Evolutionary conservation across 2,888 invertebrate genomes (phyloP).

Genomic region (Chrysotoxum bicinctum): DNA sequence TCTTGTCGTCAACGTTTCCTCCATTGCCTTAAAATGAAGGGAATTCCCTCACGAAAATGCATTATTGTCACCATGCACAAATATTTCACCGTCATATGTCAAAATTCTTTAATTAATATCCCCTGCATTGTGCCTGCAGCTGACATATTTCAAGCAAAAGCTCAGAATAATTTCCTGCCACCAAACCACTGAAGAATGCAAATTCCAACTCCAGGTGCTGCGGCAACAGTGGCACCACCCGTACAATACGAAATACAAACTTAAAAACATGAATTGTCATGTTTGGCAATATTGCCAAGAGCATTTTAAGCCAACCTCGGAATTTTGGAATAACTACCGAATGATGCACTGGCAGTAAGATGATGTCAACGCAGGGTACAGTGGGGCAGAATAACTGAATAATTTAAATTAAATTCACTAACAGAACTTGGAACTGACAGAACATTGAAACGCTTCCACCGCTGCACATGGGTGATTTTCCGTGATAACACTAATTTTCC

Average conservation of each 20-base stretch:
- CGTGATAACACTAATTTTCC: no score
- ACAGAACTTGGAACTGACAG: no score
- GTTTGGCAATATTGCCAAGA: constrained; percentile 29
- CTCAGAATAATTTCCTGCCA: constrained; percentile 27
- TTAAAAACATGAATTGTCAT: constrained; percentile 8
- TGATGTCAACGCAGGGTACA: background rate
- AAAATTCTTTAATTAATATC: constrained; percentile 49
- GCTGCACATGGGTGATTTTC: no score
- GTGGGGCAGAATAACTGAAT: background rate
- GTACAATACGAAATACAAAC: background rate
- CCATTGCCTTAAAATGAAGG: background rate
- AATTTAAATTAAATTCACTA: background rate
- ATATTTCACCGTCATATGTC: constrained; percentile 27
- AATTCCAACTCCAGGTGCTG: constrained; percentile 20
- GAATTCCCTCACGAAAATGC: background rate
- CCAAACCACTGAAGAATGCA: constrained; percentile 23
- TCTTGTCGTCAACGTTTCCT: background rate
- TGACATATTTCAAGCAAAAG: constrained; percentile 1
- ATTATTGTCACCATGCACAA: constrained; percentile 10
- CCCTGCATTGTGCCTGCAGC: background rate
- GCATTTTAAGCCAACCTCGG: constrained; percentile 35
- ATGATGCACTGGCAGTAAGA: background rate
- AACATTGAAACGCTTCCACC: no score
- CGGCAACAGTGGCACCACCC: background rate
- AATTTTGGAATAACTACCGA: background rate